These are phyloP conservation scores for Kryptolebias ocellatus DNA, from an alignment of 2,797 vertebrate species.

Conservation along the genomic window DNA sequence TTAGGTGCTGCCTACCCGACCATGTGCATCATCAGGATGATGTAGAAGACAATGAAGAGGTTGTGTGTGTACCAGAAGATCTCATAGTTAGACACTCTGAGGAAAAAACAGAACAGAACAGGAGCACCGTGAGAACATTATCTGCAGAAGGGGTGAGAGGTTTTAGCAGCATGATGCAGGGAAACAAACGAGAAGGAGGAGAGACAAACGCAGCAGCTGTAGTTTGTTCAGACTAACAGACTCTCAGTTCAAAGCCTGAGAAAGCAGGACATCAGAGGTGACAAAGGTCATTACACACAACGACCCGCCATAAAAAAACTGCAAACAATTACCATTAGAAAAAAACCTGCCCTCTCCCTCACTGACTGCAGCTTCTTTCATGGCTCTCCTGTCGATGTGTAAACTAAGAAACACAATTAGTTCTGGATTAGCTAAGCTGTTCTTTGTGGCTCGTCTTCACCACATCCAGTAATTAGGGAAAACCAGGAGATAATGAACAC, in stretches of 20 bases:
- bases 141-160: not conserved
- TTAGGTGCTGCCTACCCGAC: constrained; percentile 86
- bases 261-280: constrained; percentile 58
- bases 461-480: not conserved
- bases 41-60: constrained; percentile 96
- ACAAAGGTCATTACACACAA: constrained; percentile 59
- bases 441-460: not conserved
- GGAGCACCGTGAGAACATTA: not conserved
- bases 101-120: constrained; percentile 40
- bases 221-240: constrained; percentile 50
- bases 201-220: constrained; percentile 18
- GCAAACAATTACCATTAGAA: constrained; percentile 28
- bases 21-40: constrained; percentile 93
- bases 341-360: constrained; percentile 13
- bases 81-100: constrained; percentile 92
- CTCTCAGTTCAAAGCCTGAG: constrained; percentile 40
- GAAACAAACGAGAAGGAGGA: not conserved
- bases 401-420: not conserved
- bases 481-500: not conserved
- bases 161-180: not conserved
- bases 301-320: constrained; percentile 44
- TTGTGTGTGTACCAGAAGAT: constrained; percentile 99
- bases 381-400: constrained; percentile 3
- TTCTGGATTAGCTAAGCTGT: not conserved
- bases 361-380: constrained; percentile 34